Evolutionary conservation across 1,140 invertebrate species (phyloP).

Genomic region (Cotesia glomerata): DNA sequence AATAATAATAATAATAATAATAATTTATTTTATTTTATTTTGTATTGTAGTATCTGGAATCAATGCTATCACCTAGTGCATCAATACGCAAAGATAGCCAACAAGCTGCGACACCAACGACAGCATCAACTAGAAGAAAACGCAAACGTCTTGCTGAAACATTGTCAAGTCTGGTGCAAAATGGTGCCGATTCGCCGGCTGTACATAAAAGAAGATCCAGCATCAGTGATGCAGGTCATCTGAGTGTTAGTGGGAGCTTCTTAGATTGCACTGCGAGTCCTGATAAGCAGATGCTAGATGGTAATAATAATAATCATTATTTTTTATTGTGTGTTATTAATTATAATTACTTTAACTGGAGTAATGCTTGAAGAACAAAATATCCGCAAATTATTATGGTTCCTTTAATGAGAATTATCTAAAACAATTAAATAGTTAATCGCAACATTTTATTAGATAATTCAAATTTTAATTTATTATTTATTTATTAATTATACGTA

Average conservation of each 20-base stretch:
- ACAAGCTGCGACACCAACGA: constrained; percentile 60
- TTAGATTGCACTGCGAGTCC: constrained; percentile 84
- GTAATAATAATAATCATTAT: constrained; percentile 46
- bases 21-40: neutral
- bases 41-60: constrained; percentile 67
- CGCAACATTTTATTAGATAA: too few species aligned
- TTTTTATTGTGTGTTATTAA: neutral
- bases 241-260: constrained; percentile 86
- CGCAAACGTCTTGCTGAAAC: constrained; percentile 74
- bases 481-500: too few species aligned
- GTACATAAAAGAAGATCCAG: constrained; percentile 79
- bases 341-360: too few species aligned
- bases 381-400: too few species aligned
- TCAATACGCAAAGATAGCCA: constrained; percentile 54
- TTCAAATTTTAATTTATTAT: too few species aligned
- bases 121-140: constrained; percentile 68
- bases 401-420: too few species aligned
- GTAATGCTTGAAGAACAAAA: too few species aligned
- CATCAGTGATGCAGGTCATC: constrained; percentile 79
- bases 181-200: constrained; percentile 66
- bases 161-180: constrained; percentile 64
- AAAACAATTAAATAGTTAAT: too few species aligned
- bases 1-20: constrained; percentile 2
- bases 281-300: constrained; percentile 70
- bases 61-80: constrained; percentile 65